phyloP scores from a whole-genome alignment of 2,113 vertebrate species.

The Melozone crissalis region DNA sequence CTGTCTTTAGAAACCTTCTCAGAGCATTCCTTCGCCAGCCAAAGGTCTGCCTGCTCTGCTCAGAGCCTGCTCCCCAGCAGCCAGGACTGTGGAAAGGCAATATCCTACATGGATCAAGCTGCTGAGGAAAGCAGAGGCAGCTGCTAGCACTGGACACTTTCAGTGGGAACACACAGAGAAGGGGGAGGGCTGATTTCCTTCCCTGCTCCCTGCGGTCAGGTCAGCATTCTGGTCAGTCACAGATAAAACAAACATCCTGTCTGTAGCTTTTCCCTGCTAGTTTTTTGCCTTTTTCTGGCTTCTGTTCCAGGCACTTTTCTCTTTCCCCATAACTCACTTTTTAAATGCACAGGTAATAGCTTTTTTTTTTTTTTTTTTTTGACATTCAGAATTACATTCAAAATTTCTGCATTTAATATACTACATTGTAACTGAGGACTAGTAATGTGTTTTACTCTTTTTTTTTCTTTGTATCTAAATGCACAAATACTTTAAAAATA shows the following conservation, averaged over 20 bases:
- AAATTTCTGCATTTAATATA: not conserved
- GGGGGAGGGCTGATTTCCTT: not conserved
- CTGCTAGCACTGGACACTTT: not conserved
- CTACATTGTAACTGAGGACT: not conserved
- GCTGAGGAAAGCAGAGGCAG: not conserved
- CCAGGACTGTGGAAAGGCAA: not conserved
- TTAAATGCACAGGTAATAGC: not conserved
- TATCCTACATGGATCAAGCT: not conserved
- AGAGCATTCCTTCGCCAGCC: not conserved
- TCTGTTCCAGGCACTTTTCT: not conserved
- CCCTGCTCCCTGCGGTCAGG: not conserved
- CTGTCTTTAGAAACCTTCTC: not conserved
- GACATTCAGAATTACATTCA: not conserved
- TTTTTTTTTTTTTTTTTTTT: not conserved
- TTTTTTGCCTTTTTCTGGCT: not conserved
- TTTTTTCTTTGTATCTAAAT: not conserved
- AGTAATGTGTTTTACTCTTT: not conserved
- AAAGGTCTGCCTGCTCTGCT: not conserved
- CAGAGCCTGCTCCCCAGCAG: not conserved
- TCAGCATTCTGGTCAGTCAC: not conserved
- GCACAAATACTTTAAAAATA: not conserved
- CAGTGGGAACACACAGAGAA: not conserved
- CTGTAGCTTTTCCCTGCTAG: not conserved
- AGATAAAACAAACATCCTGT: not conserved
- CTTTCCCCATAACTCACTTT: not conserved